phyloP scores from a whole-genome alignment of 2,797 vertebrate genomes.

The Phyllotis vaccarum region DNA sequence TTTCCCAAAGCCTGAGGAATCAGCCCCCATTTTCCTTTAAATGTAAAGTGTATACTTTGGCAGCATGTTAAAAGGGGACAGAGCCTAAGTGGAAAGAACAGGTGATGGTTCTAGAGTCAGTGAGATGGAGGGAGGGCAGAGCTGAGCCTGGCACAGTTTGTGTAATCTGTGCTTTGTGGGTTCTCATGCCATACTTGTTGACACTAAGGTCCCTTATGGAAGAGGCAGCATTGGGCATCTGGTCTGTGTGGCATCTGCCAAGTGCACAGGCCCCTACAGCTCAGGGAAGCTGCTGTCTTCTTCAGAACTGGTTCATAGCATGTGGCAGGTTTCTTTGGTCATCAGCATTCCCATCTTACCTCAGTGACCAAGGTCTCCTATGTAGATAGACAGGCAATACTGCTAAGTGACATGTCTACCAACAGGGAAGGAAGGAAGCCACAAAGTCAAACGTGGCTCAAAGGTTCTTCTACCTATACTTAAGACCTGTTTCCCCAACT shows the following conservation, averaged over 20 bases:
- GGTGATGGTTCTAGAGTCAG: neutral
- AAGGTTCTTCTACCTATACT: neutral
- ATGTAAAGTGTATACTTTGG: neutral
- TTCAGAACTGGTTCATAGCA: too few relatives aligned
- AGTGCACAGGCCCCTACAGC: neutral
- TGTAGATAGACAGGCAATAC: neutral
- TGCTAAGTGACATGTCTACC: neutral
- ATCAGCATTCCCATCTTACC: neutral
- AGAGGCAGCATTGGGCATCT: neutral
- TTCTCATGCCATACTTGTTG: neutral
- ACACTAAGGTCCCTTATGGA: neutral
- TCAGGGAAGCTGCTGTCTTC: neutral
- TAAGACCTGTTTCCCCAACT: neutral
- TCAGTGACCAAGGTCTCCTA: neutral
- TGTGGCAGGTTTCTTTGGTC: neutral
- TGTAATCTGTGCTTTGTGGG: neutral
- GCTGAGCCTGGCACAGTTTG: neutral
- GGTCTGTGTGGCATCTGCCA: neutral
- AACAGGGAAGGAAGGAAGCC: neutral
- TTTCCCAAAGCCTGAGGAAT: neutral
- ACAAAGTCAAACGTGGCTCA: neutral
- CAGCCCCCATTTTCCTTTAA: neutral
- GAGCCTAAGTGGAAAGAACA: neutral
- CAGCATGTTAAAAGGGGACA: neutral
- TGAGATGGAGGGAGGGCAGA: neutral